Evolutionary conservation across 2,797 vertebrate genomes (phyloP).

Genomic region (Podargus strigoides): DNA sequence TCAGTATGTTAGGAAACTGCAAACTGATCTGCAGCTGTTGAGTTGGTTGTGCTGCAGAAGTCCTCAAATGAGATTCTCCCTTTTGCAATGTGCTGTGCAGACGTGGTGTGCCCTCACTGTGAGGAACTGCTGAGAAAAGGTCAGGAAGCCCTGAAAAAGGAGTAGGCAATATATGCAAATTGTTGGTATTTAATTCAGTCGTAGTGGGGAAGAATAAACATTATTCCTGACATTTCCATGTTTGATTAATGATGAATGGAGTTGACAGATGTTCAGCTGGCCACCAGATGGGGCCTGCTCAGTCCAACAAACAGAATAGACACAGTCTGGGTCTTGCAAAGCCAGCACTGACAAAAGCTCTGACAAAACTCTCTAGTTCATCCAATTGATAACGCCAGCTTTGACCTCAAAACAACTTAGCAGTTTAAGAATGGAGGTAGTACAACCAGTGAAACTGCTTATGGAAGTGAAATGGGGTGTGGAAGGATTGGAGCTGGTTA

Average conservation of each 20-base stretch:
- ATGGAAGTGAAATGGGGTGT: not conserved
- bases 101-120: not conserved
- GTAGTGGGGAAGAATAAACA: slow-evolving; percentile 20
- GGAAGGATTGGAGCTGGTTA: not conserved
- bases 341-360: slow-evolving; percentile 1
- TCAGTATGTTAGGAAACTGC: accelerated
- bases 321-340: not conserved
- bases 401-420: not conserved
- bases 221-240: slow-evolving; percentile 47
- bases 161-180: slow-evolving; percentile 27
- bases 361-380: not conserved
- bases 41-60: not conserved
- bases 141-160: not conserved
- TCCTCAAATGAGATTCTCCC: not conserved
- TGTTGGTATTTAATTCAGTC: slow-evolving; percentile 35
- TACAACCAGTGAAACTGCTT: not conserved
- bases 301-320: not conserved
- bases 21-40: not conserved
- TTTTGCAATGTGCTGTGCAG: not conserved
- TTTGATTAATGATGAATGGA: slow-evolving; percentile 40
- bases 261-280: slow-evolving; percentile 46
- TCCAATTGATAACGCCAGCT: not conserved
- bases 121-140: not conserved
- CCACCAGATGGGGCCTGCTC: slow-evolving; percentile 10
- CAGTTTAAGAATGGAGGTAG: not conserved